Base-by-base conservation (phyloP, 2,797 vertebrate genomes). In the Myotis planiceps region DNA sequence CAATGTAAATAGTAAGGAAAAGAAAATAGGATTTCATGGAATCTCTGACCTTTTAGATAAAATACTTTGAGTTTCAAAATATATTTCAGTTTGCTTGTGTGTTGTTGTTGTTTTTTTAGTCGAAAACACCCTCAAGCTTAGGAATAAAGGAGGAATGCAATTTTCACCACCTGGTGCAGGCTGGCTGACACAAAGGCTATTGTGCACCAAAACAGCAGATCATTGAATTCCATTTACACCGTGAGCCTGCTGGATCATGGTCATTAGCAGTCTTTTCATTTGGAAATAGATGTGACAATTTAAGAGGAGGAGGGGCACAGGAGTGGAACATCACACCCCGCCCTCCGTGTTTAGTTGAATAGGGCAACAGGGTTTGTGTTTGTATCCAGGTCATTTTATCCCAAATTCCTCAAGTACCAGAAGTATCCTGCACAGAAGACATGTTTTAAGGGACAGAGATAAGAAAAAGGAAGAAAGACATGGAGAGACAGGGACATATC, bases 191-290 rank as follows among this genome's bases (percentile, higher is more conserved):
- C 75, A 95, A 95, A 97, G 19, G 27, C 79, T 63, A 25, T 12
- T 82, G 76, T 88, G 29, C n/a, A 78, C 55, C 3, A 55, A 93
- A 94, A 92, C 32, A 83, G 63, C 68, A 90, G 55, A 60, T 96
- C 89, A 96, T 49, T 94, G 87, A 58, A 88, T 95, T 92, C n/a
- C 9, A 37, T 92, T 58, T 84, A 85, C 34, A 80, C 51, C 32
- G 63, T 29, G 81, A 96, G 78, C 53, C 27, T 47, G 14, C 89
- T 25, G 74, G 29, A 80, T 94, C 60, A 63, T 63, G 63, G 34
- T 32, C 83, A 92, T 95, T 95, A 97, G 45, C 49, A 76, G 47
- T 82, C 68, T 90, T 96, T 93, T 68, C 55, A 63, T 91, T 76
- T 95, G 66, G 80, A 96, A 96, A 94, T 13, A 83, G 86, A 78